A percentile compares a stretch with the other conserved stretches of the same genome.
phyloP scores from a whole-genome alignment of 2,888 invertebrate species.

The Acleris literana region DNA sequence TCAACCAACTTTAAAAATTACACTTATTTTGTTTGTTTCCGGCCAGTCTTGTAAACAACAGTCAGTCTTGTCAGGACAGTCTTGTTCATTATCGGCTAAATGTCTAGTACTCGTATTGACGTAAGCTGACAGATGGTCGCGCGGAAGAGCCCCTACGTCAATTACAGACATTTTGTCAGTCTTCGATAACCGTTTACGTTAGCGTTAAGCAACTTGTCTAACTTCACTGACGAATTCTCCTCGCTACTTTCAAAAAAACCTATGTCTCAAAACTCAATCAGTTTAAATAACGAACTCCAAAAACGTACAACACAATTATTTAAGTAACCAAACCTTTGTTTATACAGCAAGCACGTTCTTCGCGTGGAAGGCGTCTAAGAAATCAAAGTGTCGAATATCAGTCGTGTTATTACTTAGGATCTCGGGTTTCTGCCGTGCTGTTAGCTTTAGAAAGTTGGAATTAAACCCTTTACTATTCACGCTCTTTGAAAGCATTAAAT shows the following conservation, averaged over 20 bases:
- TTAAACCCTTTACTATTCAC: neutral
- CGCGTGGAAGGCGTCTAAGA: slow-evolving; percentile 23
- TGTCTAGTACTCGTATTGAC: no score
- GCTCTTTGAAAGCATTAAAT: neutral
- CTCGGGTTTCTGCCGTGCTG: slow-evolving; percentile 9
- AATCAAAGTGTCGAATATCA: slow-evolving; percentile 21
- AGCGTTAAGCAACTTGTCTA: no score
- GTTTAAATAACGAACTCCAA: slow-evolving; percentile 6
- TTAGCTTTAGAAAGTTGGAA: slow-evolving; percentile 9
- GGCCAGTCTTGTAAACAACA: no score
- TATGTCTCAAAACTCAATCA: slow-evolving; percentile 14
- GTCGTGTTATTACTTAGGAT: slow-evolving; percentile 3
- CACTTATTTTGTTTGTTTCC: no score
- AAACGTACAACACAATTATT: slow-evolving; percentile 3
- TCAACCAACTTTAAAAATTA: no score
- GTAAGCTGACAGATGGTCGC: no score
- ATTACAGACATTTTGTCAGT: no score
- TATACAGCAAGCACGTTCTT: slow-evolving; percentile 25
- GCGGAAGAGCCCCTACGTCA: no score
- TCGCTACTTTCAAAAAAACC: neutral
- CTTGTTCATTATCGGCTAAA: no score
- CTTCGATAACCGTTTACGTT: no score
- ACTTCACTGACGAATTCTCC: neutral
- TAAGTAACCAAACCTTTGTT: slow-evolving; percentile 18
- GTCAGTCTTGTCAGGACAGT: no score